Evolutionary conservation across 2,113 vertebrate genomes (phyloP), one percentile per base, ranked within the genome.

Genomic region (Apeltes quadracus): DNA sequence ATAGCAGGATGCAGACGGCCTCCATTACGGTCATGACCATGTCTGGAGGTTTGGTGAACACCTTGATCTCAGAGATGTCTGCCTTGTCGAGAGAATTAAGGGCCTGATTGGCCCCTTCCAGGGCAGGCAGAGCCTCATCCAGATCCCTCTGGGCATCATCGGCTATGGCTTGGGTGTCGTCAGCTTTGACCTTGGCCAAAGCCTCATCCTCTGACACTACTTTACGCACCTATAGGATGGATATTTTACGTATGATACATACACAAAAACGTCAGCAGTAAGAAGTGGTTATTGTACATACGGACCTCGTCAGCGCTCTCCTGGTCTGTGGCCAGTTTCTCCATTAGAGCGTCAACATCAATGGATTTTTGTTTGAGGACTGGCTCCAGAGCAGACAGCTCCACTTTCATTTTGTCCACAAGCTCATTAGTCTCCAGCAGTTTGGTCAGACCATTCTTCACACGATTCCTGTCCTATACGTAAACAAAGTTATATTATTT

Each of bases 11-110:
- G 84, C 92, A 94, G 66, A 95, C 92, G 1, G 93, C 92, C 89
- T 96, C 95, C 95, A 96, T 96, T 22, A 96, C 94, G 0, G 92
- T 95, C 94, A 94, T 95, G 82, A 96, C 94, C 44, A 96, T 16
- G 79, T 95, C 94, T 9, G 95, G 95, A 7, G 95, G 94, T 67
- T 95, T 96, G 70, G 94, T 93, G 82, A 97, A 96, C 69, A 95
- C 95, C 68, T 95, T 91, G 61, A 96, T 93, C 92, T 96, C 95
- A 39, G 95, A 94, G 75, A 97, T 96, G 79, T 95, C 94, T 2
- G 93, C 94, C 84, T 94, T 97, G 84, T 97, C 92, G 54, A 97
- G 90, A n/a, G 95, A 92, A 38, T 92, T 93, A 53, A 96, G 91
- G 0, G 95, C 94, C 78, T 87, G 94, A 64, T 94, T 95, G 75